Evolutionary conservation across 2,888 invertebrate species (phyloP).

Genomic region (Sphinx pinastri): DNA sequence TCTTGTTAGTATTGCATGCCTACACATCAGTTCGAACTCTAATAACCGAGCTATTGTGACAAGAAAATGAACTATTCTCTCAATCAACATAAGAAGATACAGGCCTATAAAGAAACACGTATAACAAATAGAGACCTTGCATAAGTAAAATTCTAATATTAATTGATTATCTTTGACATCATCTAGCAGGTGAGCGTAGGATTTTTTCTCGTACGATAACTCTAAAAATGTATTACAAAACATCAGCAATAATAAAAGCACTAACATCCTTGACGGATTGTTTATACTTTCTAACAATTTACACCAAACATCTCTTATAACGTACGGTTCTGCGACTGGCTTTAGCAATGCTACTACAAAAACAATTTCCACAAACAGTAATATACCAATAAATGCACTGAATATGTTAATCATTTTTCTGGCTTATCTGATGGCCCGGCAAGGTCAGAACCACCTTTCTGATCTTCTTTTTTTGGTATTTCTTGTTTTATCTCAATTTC

Average conservation of each 20-base stretch:
- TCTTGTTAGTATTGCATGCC: constrained; percentile 59
- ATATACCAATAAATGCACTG: constrained; percentile 44
- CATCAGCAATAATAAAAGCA: constrained; percentile 39
- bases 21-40: constrained; percentile 71
- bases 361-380: constrained; percentile 54
- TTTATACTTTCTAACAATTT: constrained; percentile 42
- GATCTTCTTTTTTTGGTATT: constrained; percentile 11
- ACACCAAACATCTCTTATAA: constrained; percentile 58
- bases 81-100: constrained; percentile 57
- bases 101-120: constrained; percentile 52
- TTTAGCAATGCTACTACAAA: constrained; percentile 59
- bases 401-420: constrained; percentile 60
- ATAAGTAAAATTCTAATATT: constrained; percentile 51
- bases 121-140: constrained; percentile 52
- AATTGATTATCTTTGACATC: constrained; percentile 44
- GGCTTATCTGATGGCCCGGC: constrained; percentile 6
- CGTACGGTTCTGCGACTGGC: constrained; percentile 58
- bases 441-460: constrained; percentile 19
- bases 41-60: constrained; percentile 58
- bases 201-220: constrained; percentile 50
- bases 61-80: constrained; percentile 53
- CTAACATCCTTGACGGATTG: constrained; percentile 43
- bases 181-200: constrained; percentile 43
- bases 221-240: constrained; percentile 54
- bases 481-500: background rate